phyloP scores from a whole-genome alignment of 1,140 invertebrate genomes.

The Heliothis subflexa region DNA sequence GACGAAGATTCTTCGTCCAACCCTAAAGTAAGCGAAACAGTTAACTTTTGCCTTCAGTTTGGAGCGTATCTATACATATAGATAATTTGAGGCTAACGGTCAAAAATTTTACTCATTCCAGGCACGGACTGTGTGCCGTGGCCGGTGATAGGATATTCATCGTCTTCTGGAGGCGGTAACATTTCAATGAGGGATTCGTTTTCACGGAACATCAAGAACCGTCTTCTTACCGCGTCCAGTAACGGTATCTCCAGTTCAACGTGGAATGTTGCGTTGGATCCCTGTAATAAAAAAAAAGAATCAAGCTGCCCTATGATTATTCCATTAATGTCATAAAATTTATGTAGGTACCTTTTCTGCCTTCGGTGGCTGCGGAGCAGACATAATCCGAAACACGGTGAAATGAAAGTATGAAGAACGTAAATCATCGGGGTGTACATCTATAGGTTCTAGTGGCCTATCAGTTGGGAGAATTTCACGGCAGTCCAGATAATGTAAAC shows the following conservation, averaged over 20 bases:
- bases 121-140: neutral
- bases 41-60: too few relatives aligned
- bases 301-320: neutral
- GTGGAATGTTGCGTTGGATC: slow-evolving; percentile 71
- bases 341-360: slow-evolving; percentile 69
- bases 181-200: slow-evolving; percentile 72
- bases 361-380: slow-evolving; percentile 75
- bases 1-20: slow-evolving; percentile 56
- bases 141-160: slow-evolving; percentile 54
- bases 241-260: slow-evolving; percentile 81
- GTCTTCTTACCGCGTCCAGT: slow-evolving; percentile 71
- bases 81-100: neutral
- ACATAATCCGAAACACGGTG: slow-evolving; percentile 77
- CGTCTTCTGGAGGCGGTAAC: slow-evolving; percentile 72
- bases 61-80: too few relatives aligned
- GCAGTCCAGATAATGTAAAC: slow-evolving; percentile 71
- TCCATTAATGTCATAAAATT: neutral
- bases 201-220: slow-evolving; percentile 74
- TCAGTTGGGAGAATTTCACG: slow-evolving; percentile 68
- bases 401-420: slow-evolving; percentile 76
- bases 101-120: slow-evolving; percentile 17
- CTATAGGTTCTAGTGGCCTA: slow-evolving; percentile 60
- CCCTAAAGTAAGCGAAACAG: neutral
- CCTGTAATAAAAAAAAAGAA: slow-evolving; percentile 57
- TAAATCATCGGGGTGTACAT: slow-evolving; percentile 75